phyloP scores from a whole-genome alignment of 2,888 invertebrate genomes.

The Mythimna impura region DNA sequence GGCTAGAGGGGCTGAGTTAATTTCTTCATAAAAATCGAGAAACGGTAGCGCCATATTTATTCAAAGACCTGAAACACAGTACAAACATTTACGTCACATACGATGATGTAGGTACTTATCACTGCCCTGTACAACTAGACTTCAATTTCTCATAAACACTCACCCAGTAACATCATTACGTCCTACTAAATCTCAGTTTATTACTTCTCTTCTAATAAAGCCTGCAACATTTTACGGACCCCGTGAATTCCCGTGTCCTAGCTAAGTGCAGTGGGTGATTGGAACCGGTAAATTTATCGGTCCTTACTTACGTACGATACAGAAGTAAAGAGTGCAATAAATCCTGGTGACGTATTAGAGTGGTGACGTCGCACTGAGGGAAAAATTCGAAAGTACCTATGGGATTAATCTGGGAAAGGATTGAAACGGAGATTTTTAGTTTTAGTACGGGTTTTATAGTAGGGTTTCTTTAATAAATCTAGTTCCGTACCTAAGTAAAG shows the following conservation, averaged over 20 bases:
- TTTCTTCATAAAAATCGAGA: too few relatives aligned
- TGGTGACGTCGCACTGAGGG: conserved; percentile 42
- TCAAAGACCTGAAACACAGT: not conserved
- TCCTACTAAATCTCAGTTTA: conserved; percentile 52
- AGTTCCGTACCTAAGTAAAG: conserved; percentile 5
- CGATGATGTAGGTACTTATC: not conserved
- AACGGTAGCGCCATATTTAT: not conserved
- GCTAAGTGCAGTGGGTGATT: conserved; percentile 70
- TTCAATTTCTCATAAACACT: conserved; percentile 5
- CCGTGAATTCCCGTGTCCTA: conserved; percentile 28
- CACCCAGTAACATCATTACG: conserved; percentile 12
- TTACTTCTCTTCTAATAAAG: conserved; percentile 50
- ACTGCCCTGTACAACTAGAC: not conserved
- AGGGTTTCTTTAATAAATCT: conserved; percentile 1
- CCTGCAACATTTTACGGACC: conserved; percentile 47
- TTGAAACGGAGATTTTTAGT: conserved; percentile 33
- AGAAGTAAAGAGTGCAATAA: conserved; percentile 74
- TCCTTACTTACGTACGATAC: conserved; percentile 66
- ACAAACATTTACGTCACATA: not conserved
- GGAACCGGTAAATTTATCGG: conserved; percentile 73
- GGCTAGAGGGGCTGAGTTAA: too few relatives aligned
- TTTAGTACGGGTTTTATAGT: conserved; percentile 11
- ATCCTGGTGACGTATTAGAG: conserved; percentile 62
- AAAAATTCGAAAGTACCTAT: conserved; percentile 45
- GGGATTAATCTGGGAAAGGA: conserved; percentile 48